phyloP scores from a whole-genome alignment of 2,888 invertebrate genomes.

The Morpho deidamia region DNA sequence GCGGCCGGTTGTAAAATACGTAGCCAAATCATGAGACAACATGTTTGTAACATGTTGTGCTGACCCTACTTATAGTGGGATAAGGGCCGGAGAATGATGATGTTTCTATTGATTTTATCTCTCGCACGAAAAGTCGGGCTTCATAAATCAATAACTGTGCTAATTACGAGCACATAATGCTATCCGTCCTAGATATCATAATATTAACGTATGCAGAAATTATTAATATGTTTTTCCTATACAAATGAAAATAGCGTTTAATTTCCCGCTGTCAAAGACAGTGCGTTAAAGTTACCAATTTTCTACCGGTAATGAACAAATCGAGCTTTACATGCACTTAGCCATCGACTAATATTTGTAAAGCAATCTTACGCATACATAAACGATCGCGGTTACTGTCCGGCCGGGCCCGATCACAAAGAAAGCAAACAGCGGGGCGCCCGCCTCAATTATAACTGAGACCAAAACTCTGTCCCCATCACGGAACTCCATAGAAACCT shows the following conservation, averaged over 20 bases:
- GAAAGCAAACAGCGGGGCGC: conserved; percentile 61
- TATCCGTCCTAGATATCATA: no score
- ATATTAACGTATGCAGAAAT: no score
- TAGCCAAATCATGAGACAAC: no score
- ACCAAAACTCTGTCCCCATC: conserved; percentile 36
- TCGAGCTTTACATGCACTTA: conserved; percentile 25
- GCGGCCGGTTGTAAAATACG: no score
- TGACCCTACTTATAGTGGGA: no score
- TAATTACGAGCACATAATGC: no score
- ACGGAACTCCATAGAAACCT: conserved; percentile 8
- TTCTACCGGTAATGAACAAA: conserved; percentile 28
- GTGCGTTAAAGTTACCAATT: conserved; percentile 15
- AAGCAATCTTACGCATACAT: conserved; percentile 44
- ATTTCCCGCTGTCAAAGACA: conserved; percentile 4
- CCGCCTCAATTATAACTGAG: conserved; percentile 62
- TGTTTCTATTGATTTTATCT: no score
- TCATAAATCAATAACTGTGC: no score
- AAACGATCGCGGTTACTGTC: conserved; percentile 31
- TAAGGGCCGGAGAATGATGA: no score
- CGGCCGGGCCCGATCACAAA: conserved; percentile 44
- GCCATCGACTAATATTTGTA: conserved; percentile 54
- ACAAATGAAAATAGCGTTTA: neutral
- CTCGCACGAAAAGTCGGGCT: no score
- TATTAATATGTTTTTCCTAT: no score
- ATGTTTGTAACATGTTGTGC: no score